phyloP scores from a whole-genome alignment of 2,888 invertebrate species.

The Phaedon cochleariae region DNA sequence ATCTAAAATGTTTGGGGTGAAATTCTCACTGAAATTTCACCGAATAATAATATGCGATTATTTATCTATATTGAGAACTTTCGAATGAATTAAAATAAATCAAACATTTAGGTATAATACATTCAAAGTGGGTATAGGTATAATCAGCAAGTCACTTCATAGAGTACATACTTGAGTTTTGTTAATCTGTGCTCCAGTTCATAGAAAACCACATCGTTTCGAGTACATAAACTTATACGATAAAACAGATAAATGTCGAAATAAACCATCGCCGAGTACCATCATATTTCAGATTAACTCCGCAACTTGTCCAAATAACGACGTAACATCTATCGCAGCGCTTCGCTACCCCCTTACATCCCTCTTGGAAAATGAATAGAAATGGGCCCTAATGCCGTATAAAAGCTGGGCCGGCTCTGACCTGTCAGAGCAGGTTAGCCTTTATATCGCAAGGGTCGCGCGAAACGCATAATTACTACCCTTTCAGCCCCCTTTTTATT shows the following conservation, averaged over 20 bases:
- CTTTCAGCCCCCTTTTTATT: constrained; percentile 46
- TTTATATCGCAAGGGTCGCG: constrained; percentile 28
- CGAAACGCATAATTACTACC: constrained; percentile 40
- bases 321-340: not conserved
- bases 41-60: too few species aligned
- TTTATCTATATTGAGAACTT: too few species aligned
- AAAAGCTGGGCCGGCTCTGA: constrained; percentile 6
- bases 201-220: not conserved
- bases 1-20: too few species aligned
- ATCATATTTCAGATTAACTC: constrained; percentile 1
- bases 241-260: not conserved
- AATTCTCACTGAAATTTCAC: too few species aligned
- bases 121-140: too few species aligned
- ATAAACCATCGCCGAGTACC: not conserved
- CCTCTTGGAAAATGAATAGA: constrained; percentile 30
- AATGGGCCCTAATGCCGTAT: constrained; percentile 24
- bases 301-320: constrained; percentile 21
- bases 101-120: too few species aligned
- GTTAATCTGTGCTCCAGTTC: too few species aligned
- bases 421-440: constrained; percentile 17
- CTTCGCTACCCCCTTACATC: not conserved
- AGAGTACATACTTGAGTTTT: not conserved
- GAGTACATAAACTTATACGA: too few species aligned
- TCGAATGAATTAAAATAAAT: too few species aligned
- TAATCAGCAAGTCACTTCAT: not conserved